These are phyloP conservation scores for Tyria jacobaeae DNA, from an alignment of 2,888 invertebrate genomes.

Conservation along the genomic window DNA sequence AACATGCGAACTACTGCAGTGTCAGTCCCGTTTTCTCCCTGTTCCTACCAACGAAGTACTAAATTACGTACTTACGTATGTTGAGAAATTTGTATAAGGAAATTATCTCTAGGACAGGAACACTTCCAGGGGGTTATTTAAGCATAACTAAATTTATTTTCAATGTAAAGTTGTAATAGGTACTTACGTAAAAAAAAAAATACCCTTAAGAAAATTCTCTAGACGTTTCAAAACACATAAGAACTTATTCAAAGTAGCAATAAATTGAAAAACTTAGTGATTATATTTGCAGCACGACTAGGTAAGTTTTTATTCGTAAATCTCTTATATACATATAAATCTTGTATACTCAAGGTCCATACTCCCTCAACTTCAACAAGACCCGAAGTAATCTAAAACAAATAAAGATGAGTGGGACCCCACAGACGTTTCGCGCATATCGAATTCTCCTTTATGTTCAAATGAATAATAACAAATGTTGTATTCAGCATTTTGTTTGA, in stretches of 20 bases:
- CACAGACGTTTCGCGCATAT: slow-evolving; percentile 76
- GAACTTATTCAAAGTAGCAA: slow-evolving; percentile 56
- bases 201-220: slow-evolving; percentile 19
- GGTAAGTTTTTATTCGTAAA: slow-evolving; percentile 54
- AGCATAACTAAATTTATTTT: slow-evolving; percentile 15
- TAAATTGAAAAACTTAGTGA: slow-evolving; percentile 75
- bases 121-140: no score
- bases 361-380: slow-evolving; percentile 66
- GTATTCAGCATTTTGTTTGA: slow-evolving; percentile 60
- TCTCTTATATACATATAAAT: slow-evolving; percentile 75
- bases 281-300: slow-evolving; percentile 64
- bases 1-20: no score
- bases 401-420: slow-evolving; percentile 81
- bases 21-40: no score
- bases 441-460: slow-evolving; percentile 73
- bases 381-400: slow-evolving; percentile 84
- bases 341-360: slow-evolving; percentile 67
- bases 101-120: no score
- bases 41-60: no score
- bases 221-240: slow-evolving; percentile 15
- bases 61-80: no score
- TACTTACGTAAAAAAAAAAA: no score
- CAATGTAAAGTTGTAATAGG: no score
- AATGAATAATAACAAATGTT: slow-evolving; percentile 75
- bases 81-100: no score